A percentile compares a stretch with the other conserved stretches of the same genome.
Conservation (phyloP, 2,113 vertebrate genomes). For the Eclectus roratus region DNA sequence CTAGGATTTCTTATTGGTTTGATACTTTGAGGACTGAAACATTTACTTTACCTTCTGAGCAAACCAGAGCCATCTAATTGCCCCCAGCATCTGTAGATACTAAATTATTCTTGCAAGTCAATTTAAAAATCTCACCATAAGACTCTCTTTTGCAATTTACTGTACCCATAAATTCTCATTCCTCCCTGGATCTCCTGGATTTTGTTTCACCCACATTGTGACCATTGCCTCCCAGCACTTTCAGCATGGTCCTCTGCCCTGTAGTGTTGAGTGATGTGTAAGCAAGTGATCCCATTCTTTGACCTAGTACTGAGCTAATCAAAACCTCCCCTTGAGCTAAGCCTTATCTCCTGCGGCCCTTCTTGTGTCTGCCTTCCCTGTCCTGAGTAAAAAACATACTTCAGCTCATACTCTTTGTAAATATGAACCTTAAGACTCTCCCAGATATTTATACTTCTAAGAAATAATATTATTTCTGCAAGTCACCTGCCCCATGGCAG, state of each 20-base stretch:
- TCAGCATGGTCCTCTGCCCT: neutral
- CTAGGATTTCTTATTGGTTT: neutral
- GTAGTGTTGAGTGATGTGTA: fast-evolving
- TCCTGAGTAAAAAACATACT: neutral
- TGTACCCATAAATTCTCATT: neutral
- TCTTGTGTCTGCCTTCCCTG: neutral
- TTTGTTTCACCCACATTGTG: neutral
- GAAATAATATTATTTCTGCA: neutral
- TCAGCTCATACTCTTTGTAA: neutral
- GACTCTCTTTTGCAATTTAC: neutral
- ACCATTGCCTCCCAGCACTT: neutral
- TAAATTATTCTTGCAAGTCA: neutral
- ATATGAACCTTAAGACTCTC: neutral
- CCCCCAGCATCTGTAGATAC: neutral
- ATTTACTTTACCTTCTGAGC: neutral
- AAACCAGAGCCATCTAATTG: neutral
- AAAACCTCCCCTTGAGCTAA: neutral
- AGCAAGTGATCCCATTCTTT: neutral
- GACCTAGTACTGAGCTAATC: neutral
- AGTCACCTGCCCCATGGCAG: fast-evolving
- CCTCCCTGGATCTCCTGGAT: neutral
- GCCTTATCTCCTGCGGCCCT: neutral
- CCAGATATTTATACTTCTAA: neutral
- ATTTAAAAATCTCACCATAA: neutral
- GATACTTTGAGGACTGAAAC: neutral